These are phyloP conservation scores for Epistrophe eligans DNA, from an alignment of 2,888 invertebrate species.

Conservation along the genomic window DNA sequence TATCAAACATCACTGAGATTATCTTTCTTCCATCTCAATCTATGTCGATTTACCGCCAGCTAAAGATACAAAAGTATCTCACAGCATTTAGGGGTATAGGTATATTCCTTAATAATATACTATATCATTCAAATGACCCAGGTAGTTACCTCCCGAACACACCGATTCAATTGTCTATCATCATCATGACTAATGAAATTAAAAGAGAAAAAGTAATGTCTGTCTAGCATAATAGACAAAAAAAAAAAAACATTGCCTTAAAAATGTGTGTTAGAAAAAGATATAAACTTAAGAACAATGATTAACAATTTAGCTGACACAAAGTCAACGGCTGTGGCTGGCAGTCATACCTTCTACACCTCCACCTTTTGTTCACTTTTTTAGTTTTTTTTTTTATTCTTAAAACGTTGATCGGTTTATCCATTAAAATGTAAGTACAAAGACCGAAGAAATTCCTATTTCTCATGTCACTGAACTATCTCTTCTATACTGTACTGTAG, in stretches of 20 bases:
- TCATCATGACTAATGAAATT: constrained; percentile 75
- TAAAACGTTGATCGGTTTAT: constrained; percentile 41
- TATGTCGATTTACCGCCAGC: constrained; percentile 56
- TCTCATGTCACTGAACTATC: constrained; percentile 75
- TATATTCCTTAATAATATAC: constrained; percentile 24
- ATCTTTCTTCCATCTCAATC: constrained; percentile 68
- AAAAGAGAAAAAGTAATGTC: constrained; percentile 60
- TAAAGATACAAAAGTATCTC: constrained; percentile 70
- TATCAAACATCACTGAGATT: constrained; percentile 73
- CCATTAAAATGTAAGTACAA: constrained; percentile 55
- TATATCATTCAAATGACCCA: constrained; percentile 73
- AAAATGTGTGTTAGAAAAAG: background rate
- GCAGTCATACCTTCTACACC: constrained; percentile 60
- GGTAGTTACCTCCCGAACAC: constrained; percentile 40
- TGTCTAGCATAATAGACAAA: constrained; percentile 39
- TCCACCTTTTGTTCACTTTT: constrained; percentile 73
- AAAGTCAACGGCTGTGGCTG: constrained; percentile 72
- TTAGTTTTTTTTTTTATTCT: constrained; percentile 32
- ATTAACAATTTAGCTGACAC: constrained; percentile 75
- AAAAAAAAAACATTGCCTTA: background rate
- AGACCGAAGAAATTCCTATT: constrained; percentile 63
- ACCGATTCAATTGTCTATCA: constrained; percentile 71
- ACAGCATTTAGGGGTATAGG: constrained; percentile 39
- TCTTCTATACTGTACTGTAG: constrained; percentile 44
- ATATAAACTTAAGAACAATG: constrained; percentile 60